Evolutionary conservation across 2,888 invertebrate genomes (phyloP), one percentile per base, ranked within the genome.

Genomic region (Spilosoma lubricipeda): DNA sequence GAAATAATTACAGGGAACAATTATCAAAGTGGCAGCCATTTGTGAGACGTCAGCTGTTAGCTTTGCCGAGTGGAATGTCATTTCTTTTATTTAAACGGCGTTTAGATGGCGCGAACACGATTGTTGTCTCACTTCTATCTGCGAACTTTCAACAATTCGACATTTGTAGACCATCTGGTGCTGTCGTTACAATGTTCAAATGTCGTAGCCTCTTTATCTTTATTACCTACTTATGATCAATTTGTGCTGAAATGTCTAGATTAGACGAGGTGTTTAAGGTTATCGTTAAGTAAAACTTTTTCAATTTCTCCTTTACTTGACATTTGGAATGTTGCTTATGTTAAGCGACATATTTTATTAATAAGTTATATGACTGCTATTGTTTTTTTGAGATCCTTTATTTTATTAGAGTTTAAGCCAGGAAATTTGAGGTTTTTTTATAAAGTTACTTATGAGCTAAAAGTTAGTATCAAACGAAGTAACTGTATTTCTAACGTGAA

Each of bases 141-240:
- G 82, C 83, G 86, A 93, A 93, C 86, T 93, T 92, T 90, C 80
- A 89, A 90, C 92, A 89, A 92, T 91, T 86, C 85, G 88, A 90
- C 92, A 86, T 91, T 93, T 91, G 92, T 92, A 84, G 90, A 84
- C 90, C 92, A 93, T 93, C 91, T 91, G 91, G 86, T 82, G 87
- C 85, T 67, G 82, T 72, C 73, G 78, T 84, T 81, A 82, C 82
- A 79, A 77, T 80, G 85, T 83, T 81, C 85, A 83, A 82, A 82
- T 83, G 82, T 83, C 87, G 82, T 86, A 85, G 80, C 79, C 84
- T 87, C 86, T 89, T 88, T 87, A 81, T 89, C 87, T 87, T 85
- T 81, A 82, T 83, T 77, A 71, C 71, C 70, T 77, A 36, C 70
- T 82, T 74, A 79, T 80, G 83, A 83, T 84, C 74, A 72, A 78